phyloP scores from a whole-genome alignment of 2,797 vertebrate species.

The Emys orbicularis region DNA sequence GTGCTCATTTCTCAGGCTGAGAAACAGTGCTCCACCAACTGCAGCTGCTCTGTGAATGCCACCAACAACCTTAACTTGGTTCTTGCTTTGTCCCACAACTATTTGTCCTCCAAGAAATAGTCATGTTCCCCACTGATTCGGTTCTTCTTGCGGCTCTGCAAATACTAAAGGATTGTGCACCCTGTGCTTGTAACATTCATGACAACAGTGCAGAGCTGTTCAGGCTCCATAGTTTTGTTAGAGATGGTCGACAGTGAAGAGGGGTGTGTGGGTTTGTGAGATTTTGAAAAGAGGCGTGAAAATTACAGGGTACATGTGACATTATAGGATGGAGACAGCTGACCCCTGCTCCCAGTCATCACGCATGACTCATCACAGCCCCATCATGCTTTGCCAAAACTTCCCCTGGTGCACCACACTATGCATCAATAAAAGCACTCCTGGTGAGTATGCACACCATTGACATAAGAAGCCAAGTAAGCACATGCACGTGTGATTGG shows the following conservation, averaged over 20 bases:
- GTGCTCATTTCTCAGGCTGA: not conserved
- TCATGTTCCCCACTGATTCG: no score
- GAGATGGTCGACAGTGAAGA: not conserved
- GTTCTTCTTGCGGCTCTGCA: no score
- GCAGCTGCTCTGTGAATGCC: not conserved
- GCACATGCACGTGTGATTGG: not conserved
- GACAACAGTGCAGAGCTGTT: no score
- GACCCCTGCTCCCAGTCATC: not conserved
- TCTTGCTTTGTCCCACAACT: not conserved
- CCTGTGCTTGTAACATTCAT: not conserved
- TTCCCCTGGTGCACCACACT: not conserved
- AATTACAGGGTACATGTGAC: not conserved
- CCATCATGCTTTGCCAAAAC: not conserved
- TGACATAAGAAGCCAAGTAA: not conserved
- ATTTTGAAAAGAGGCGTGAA: not conserved
- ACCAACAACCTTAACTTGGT: not conserved
- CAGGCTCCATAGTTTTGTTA: no score
- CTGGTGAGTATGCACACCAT: not conserved
- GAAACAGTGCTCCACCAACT: not conserved
- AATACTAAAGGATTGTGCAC: not conserved
- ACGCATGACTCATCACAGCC: not conserved
- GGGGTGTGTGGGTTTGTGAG: not conserved
- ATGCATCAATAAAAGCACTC: not conserved
- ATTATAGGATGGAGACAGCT: not conserved
- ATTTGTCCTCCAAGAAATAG: not conserved